These are phyloP conservation scores for Rhinolophus ferrumequinum DNA, from an alignment of 2,113 vertebrate species.

Conservation along the genomic window DNA sequence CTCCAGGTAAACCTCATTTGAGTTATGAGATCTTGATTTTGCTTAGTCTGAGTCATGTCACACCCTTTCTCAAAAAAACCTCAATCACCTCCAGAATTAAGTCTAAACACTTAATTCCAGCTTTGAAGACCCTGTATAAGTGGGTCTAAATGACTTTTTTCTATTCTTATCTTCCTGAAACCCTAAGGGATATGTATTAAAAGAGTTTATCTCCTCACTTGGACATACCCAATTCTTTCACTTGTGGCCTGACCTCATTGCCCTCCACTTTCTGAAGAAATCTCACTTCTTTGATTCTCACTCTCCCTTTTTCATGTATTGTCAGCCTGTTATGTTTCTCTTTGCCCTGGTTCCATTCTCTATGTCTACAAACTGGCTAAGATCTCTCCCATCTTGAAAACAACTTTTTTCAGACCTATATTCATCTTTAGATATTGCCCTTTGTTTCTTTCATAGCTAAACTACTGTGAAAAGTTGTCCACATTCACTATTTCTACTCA, in stretches of 20 bases:
- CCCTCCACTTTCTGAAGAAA: not conserved
- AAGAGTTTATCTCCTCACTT: not conserved
- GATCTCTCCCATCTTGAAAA: not conserved
- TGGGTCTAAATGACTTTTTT: not conserved
- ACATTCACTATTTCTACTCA: not conserved
- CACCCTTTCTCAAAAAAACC: conserved; percentile 47
- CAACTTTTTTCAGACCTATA: not conserved
- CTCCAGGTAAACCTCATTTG: conserved; percentile 67
- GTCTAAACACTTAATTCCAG: not conserved
- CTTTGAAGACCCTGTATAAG: not conserved
- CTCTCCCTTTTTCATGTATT: not conserved
- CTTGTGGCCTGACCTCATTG: not conserved
- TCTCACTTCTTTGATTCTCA: not conserved
- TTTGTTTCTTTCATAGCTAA: conserved; percentile 2
- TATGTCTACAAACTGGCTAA: not conserved
- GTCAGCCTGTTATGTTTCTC: not conserved
- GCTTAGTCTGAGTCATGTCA: conserved; percentile 53
- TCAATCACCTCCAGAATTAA: conserved; percentile 53
- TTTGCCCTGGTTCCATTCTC: not conserved
- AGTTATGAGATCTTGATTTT: conserved; percentile 66
- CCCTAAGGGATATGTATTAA: not conserved
- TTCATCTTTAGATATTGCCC: not conserved
- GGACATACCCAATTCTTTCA: not conserved
- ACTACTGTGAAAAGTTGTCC: conserved; percentile 17
- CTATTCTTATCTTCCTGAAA: conserved; percentile 12